phyloP scores from a whole-genome alignment of 2,797 vertebrate species.

The Florisuga fusca region DNA sequence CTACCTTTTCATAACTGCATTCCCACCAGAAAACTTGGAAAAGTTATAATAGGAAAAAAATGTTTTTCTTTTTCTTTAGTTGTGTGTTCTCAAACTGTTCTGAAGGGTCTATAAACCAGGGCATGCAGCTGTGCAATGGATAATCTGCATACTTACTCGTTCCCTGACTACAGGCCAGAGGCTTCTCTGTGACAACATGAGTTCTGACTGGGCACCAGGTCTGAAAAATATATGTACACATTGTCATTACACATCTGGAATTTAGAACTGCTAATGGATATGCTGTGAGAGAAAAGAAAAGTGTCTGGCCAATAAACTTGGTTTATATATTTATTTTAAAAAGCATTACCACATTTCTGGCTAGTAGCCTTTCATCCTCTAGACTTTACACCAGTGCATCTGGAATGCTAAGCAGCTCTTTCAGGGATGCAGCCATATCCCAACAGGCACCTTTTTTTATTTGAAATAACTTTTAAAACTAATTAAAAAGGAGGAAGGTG shows the following conservation, averaged over 20 bases:
- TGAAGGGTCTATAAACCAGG: background rate
- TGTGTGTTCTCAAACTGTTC: background rate
- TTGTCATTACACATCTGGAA: conserved; percentile 73
- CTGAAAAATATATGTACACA: conserved; percentile 45
- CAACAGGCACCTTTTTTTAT: background rate
- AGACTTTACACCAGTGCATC: conserved; percentile 69
- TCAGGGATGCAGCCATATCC: conserved; percentile 17
- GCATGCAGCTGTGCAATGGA: conserved; percentile 31
- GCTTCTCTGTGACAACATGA: conserved; percentile 43
- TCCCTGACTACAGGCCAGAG: conserved; percentile 48
- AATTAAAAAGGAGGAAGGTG: conserved; percentile 29
- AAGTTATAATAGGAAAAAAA: background rate
- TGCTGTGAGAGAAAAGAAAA: conserved; percentile 70
- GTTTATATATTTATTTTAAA: conserved; percentile 72
- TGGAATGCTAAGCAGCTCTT: conserved; percentile 68
- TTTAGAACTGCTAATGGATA: conserved; percentile 71
- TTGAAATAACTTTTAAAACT: conserved; percentile 23
- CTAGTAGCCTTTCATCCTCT: conserved; percentile 55
- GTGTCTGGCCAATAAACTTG: conserved; percentile 73
- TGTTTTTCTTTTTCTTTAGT: background rate
- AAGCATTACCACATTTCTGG: conserved; percentile 74
- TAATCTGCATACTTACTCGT: conserved; percentile 18
- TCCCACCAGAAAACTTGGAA: conserved; percentile 19
- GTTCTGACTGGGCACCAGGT: conserved; percentile 47
- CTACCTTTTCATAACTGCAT: background rate